Base-by-base conservation (phyloP, 2,888 invertebrate genomes). In the Vesta saturnalis region DNA sequence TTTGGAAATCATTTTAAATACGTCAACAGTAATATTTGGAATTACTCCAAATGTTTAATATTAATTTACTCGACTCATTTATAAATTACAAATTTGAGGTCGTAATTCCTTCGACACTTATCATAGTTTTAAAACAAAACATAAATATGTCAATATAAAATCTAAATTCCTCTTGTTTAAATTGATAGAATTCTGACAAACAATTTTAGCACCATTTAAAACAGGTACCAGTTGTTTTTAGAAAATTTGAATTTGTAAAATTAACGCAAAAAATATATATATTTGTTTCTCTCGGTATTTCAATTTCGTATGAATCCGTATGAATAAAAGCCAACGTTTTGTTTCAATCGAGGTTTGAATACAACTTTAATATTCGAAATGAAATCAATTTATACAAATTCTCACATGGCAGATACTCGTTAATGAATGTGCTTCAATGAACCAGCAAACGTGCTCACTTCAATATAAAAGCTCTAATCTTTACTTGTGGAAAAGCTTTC, bases 51-150 rank as follows among this genome's bases (percentile, higher is more conserved):
- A 56, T 23, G 22, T 18, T 23, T 55, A 19, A 62, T 8, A 15
- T 39, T 54, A 55, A 62, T 63, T 63, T 63, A 63, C 8, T 3
- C 52, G 19, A 52, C n/a, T 8, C 52, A 52, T 52, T 52, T 19
- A 12, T 52, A 19, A n/a, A 52, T 19, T 52, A 52, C 52, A 52
- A 52, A 52, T 52, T 52, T 52, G 10, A 12, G 8, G 22, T 21
- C 19, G 52, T 52, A 52, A 52, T 19, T 52, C 52, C 4, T 21
- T 52, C 52, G 52, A 10, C 21, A 19, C 19, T 18, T 19, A 52
- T 52, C 19, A n/a, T 52, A 39, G 39, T n/a, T 39, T n/a, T 39
- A n/a, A 39, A 39, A 1, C n/a, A n/a, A 39, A n/a, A n/a, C 8
- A 39, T 39, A 39, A 39, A 39, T 39, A 39, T 39, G n/a, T 10